Base-by-base conservation (phyloP, 2,888 invertebrate species). In the Eupithecia subfuscata region DNA sequence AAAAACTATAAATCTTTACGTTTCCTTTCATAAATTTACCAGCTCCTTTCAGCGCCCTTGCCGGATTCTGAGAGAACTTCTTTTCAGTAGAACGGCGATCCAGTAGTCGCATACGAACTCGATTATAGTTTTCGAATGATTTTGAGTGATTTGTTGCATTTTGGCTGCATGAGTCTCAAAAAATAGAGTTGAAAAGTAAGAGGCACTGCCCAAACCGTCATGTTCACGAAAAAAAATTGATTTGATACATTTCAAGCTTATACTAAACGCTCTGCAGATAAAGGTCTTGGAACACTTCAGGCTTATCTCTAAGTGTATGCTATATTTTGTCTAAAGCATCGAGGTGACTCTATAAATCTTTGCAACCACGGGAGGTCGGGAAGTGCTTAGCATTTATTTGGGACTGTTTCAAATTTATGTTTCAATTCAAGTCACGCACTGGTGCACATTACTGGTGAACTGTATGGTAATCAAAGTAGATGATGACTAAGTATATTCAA, bases 321-420 rank as follows among this genome's bases (percentile, higher is more conserved):
- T n/a, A 40, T 67, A 67, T 40, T 67, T 65, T 65, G n/a, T 65
- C 40, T 67, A 12, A 67, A 67, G 65, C 12, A 37, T 40, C 6
- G 65, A 67, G 40, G 40, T 37, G 37, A 30, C n/a, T 34, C 18
- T 37, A 67, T 67, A 67, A 67, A 67, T 67, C 65, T 67, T 37
- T 37, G n/a, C 22, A 37, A 67, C 65, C 40, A 40, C 65, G n/a
- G 52, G 11, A 37, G 65, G 34, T 67, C 37, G 18, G 65, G n/a
- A 67, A 67, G 65, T 67, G 65, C 40, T 67, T 37, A 67, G 34
- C 65, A n/a, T 67, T 37, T 37, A 67, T 67, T 67, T 67, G 40
- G 65, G 34, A 22, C 65, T 40, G 40, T 67, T 37, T 37, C 5
- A 67, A 64, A 34, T 30, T 64, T 64, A 64, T 64, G 64, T 6